Evolutionary conservation across 2,888 invertebrate species (phyloP).

Genomic region (Rugalucina vietnamica): DNA sequence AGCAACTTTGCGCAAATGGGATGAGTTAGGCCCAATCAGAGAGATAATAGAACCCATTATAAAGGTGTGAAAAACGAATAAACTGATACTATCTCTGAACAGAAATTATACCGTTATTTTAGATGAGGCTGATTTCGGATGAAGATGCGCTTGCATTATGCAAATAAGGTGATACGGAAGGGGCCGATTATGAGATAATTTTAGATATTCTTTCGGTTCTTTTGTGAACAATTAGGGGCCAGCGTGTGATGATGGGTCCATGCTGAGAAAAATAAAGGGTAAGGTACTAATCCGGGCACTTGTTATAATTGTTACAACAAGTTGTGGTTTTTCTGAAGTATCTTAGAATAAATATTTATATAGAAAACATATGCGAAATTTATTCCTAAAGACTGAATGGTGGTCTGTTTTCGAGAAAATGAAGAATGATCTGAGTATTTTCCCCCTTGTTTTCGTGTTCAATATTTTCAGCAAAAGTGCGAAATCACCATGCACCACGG

Average conservation of each 20-base stretch:
- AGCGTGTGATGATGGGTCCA: neutral
- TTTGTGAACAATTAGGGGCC: neutral
- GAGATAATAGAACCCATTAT: neutral
- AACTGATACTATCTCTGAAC: constrained; percentile 45
- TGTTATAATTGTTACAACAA: constrained; percentile 1
- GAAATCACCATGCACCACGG: too few species aligned
- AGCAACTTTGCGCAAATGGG: neutral
- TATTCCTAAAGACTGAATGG: too few species aligned
- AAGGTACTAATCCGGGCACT: neutral
- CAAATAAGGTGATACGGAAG: constrained; percentile 6
- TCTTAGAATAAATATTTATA: neutral
- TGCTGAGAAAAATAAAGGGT: neutral
- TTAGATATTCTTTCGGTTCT: constrained; percentile 7
- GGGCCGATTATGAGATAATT: neutral
- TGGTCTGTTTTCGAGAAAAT: too few species aligned
- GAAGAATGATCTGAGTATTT: too few species aligned
- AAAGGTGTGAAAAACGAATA: constrained; percentile 59
- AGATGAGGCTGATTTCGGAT: neutral
- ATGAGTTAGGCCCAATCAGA: neutral
- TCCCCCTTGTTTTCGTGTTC: too few species aligned
- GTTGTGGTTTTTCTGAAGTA: neutral
- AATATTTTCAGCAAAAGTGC: too few species aligned
- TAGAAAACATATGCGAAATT: neutral
- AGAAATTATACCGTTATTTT: neutral
- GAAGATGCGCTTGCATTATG: neutral